Percentiles rank a stretch among this genome's conserved stretches.
phyloP scores from a whole-genome alignment of 2,888 invertebrate genomes.

The Drosophila melanocephala region DNA sequence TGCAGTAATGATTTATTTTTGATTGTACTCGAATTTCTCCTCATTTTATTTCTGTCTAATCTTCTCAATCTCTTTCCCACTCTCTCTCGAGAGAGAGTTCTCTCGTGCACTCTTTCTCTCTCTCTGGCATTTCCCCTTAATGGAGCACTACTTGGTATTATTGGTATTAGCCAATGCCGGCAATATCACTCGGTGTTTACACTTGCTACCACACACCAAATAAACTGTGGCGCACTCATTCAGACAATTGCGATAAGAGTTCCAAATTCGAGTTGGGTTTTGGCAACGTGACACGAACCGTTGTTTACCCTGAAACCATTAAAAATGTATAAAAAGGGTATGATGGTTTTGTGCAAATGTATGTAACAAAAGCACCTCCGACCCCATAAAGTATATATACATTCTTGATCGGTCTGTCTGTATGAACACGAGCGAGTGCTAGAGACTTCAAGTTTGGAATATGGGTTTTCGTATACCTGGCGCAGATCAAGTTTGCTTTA shows the following conservation, averaged over 20 bases:
- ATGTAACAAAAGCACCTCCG: too few relatives aligned
- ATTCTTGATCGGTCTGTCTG: too few relatives aligned
- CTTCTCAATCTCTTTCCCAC: background rate
- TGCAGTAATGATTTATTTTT: background rate
- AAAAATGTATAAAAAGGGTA: too few relatives aligned
- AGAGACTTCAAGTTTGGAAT: too few relatives aligned
- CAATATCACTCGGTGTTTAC: background rate
- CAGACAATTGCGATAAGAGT: background rate
- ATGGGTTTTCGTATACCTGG: too few relatives aligned
- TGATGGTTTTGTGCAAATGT: too few relatives aligned
- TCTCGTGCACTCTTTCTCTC: background rate
- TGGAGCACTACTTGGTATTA: background rate
- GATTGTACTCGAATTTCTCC: background rate
- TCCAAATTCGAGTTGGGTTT: background rate
- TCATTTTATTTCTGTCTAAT: background rate
- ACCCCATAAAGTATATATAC: too few relatives aligned
- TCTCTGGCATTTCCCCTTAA: background rate
- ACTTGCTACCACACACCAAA: background rate
- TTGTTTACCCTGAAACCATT: too few relatives aligned
- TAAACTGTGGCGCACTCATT: background rate
- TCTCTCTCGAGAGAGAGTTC: background rate
- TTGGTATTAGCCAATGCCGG: background rate
- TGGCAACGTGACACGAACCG: background rate
- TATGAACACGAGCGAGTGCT: too few relatives aligned
- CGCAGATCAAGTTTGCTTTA: too few relatives aligned